Base-by-base conservation (phyloP, 2,113 vertebrate genomes). In the Centropristis striata region DNA sequence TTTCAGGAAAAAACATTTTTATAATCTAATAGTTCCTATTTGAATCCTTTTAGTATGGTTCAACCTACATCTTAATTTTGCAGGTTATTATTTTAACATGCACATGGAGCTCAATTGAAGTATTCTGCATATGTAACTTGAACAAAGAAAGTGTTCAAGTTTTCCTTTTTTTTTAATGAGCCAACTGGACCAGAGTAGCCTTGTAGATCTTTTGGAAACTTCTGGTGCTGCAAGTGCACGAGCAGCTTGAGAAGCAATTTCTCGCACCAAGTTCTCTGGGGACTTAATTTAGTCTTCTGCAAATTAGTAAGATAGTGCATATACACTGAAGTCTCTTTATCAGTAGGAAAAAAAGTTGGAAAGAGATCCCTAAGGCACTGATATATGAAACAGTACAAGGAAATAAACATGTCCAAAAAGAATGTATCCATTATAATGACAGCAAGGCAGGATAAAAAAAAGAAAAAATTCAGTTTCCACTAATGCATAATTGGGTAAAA, bases 401-500 rank as follows among this genome's bases (percentile, higher is more conserved):
- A 47, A 64, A 71, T 37, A 68, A 51, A 58, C 15, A 65, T 13
- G 4, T 2, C 4, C 49, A 44, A 32, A 65, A 86, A 61, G 13
- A 55, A 39, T 59, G 13, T 5, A 9, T 37, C 12, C 11, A 44
- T 83, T 73, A 42, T 10, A 27, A 7, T 70, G 28, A 64, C 59
- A 72, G 65, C 13, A 20, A 58, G 36, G 44, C 53, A 41, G 13
- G 10, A 20, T 66, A 28, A n/a, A n/a, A n/a, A n/a, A n/a, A 28
- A 41, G 16, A 41, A 47, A 2, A 41, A 3, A 42, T 36, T 8
- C 5, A 23, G 51, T 59, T 78, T 71, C 20, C 15, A 20, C 14
- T 57, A 23, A 57, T 46, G 37, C 16, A 61, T 57, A 75, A 75
- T 66, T 79, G 37, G 32, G 11, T 47, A 36, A 66, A 81, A 88